These are phyloP conservation scores for Pegoplata infirma DNA, from an alignment of 2,888 invertebrate genomes.

Conservation along the genomic window DNA sequence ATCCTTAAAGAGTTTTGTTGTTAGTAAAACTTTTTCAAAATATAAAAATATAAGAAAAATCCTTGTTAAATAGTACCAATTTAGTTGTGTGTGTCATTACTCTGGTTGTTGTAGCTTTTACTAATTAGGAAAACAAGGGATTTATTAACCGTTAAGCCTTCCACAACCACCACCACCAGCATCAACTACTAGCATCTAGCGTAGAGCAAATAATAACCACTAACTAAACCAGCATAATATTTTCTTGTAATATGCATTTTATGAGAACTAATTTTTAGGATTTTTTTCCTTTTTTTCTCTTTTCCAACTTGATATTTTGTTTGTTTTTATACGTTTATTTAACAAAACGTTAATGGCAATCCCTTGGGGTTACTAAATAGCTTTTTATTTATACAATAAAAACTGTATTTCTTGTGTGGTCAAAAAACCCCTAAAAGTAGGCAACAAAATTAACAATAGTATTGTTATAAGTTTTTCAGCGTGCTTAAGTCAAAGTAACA, in stretches of 20 bases:
- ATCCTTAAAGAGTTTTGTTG: background rate
- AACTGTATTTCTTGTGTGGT: background rate
- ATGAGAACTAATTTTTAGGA: background rate
- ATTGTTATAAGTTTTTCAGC: no score
- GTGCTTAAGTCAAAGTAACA: no score
- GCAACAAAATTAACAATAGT: background rate
- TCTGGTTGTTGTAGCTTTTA: conserved; percentile 14
- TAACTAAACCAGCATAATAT: background rate
- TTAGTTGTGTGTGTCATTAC: conserved; percentile 36
- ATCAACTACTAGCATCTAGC: background rate
- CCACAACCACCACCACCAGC: conserved; percentile 33
- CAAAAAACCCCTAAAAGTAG: background rate
- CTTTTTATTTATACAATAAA: conserved; percentile 40
- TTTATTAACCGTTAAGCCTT: conserved; percentile 52
- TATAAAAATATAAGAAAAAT: background rate
- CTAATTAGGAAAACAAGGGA: conserved; percentile 50
- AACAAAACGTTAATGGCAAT: conserved; percentile 42
- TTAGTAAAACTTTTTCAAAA: background rate
- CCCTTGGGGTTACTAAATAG: conserved; percentile 47
- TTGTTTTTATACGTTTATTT: conserved; percentile 26
- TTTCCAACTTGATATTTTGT: background rate
- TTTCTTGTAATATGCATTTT: background rate
- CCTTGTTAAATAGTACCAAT: conserved; percentile 25
- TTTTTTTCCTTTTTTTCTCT: no score
- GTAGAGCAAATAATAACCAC: background rate